Conservation (phyloP, 2,797 vertebrate species). For the Melopsittacus undulatus region DNA sequence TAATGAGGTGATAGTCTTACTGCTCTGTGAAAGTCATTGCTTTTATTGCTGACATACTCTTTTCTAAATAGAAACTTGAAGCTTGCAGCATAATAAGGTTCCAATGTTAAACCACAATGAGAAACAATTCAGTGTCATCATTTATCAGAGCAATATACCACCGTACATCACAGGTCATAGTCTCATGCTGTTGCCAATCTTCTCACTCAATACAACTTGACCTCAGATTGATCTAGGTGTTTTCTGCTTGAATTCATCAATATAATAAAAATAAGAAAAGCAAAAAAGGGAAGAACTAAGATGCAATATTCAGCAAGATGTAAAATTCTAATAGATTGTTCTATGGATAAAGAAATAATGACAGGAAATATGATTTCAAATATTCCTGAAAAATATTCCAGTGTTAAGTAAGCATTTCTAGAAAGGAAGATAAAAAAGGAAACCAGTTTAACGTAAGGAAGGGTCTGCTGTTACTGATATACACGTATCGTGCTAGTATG, state of each 20-base stretch:
- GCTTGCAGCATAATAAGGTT: background rate
- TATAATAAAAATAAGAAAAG: background rate
- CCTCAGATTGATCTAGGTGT: background rate
- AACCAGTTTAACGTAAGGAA: background rate
- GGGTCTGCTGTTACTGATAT: background rate
- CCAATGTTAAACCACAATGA: conserved; percentile 24
- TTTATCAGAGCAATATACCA: background rate
- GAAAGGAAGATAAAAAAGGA: background rate
- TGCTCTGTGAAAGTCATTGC: conserved; percentile 42
- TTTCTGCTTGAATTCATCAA: background rate
- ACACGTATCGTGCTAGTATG: background rate
- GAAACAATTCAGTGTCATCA: background rate
- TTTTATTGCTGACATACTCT: conserved; percentile 49
- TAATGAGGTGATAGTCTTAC: background rate
- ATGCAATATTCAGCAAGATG: background rate
- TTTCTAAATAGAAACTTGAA: conserved; percentile 21
- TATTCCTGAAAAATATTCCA: background rate
- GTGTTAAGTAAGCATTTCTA: background rate
- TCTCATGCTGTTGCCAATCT: background rate
- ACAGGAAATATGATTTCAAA: background rate
- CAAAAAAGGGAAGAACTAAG: background rate
- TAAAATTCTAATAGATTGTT: background rate
- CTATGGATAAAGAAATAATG: background rate
- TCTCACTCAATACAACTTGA: background rate
- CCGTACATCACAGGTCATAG: background rate